These are phyloP conservation scores for Papio anubis DNA, from an alignment of 2,113 vertebrate species.

Conservation along the genomic window DNA sequence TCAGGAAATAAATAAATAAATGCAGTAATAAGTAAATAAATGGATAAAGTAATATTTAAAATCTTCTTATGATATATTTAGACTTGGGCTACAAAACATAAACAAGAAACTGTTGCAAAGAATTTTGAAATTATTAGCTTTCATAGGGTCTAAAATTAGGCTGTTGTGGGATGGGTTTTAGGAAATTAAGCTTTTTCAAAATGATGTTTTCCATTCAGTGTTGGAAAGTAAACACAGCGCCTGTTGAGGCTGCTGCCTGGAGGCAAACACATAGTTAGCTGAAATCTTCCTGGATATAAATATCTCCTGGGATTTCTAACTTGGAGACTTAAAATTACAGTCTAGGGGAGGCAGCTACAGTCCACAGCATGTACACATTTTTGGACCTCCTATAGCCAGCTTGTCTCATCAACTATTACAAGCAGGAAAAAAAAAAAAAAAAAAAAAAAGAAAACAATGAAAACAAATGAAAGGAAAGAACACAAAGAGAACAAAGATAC, in stretches of 20 bases:
- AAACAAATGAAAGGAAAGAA: too few relatives aligned
- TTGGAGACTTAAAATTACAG: background rate
- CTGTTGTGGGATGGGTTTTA: background rate
- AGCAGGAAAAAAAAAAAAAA: background rate
- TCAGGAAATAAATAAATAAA: conserved; percentile 9
- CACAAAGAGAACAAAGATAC: background rate
- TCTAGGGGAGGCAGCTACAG: background rate
- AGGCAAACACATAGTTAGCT: conserved; percentile 53
- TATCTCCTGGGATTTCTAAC: conserved; percentile 10
- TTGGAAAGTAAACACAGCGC: conserved; percentile 28
- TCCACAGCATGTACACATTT: background rate
- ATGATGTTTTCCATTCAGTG: conserved; percentile 46
- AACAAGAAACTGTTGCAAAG: conserved; percentile 1
- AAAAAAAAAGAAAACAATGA: too few relatives aligned
- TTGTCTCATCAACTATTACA: background rate
- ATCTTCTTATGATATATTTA: conserved; percentile 52
- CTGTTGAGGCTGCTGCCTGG: conserved; percentile 26
- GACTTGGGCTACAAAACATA: conserved; percentile 35
- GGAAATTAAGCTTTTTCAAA: conserved; percentile 47
- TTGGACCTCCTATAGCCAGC: background rate
- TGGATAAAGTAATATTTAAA: conserved; percentile 8
- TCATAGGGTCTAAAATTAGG: conserved; percentile 69
- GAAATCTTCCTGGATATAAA: conserved; percentile 55
- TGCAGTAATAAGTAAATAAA: conserved; percentile 26
- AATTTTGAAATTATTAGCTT: conserved; percentile 70